Evolutionary conservation across 2,888 invertebrate genomes (phyloP).

Genomic region (Cordilura impudica): DNA sequence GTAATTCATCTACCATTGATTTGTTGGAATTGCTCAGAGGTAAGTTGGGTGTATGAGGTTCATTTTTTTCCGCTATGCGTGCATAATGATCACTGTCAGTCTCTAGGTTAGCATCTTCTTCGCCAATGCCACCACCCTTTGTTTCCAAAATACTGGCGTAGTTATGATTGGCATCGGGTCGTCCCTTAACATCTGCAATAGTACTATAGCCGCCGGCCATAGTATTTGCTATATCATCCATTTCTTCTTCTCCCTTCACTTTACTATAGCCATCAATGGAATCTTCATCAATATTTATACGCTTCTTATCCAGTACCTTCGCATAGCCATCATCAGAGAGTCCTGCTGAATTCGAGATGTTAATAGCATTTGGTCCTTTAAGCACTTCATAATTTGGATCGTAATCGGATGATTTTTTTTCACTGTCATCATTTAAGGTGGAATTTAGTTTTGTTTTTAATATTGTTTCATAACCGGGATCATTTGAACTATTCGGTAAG

Average conservation of each 20-base stretch:
- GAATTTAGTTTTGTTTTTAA: conserved; percentile 66
- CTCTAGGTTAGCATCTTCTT: conserved; percentile 20
- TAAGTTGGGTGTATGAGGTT: conserved; percentile 29
- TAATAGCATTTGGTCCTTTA: conserved; percentile 74
- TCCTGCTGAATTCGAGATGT: conserved; percentile 63
- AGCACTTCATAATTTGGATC: conserved; percentile 91
- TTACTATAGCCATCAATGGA: conserved; percentile 72
- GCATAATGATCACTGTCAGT: conserved; percentile 72
- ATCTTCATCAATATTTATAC: conserved; percentile 62
- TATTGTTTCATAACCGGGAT: conserved; percentile 87
- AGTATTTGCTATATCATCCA: conserved; percentile 63
- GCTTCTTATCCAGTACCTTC: conserved; percentile 76
- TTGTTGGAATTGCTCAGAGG: conserved; percentile 54
- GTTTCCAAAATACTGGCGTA: conserved; percentile 77
- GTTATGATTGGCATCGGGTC: conserved; percentile 70
- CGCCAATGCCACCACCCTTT: conserved; percentile 62
- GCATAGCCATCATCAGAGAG: conserved; percentile 77
- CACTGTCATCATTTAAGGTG: conserved; percentile 63
- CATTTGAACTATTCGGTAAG: conserved; percentile 79
- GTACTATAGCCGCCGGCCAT: conserved; percentile 74
- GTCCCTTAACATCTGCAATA: conserved; percentile 69
- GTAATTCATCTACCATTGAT: conserved; percentile 55
- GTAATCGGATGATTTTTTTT: conserved; percentile 80
- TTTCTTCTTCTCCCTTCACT: conserved; percentile 69
- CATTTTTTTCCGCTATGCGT: conserved; percentile 68